Evolutionary conservation across 2,888 invertebrate genomes (phyloP).

Genomic region (Sepiola atlantica): DNA sequence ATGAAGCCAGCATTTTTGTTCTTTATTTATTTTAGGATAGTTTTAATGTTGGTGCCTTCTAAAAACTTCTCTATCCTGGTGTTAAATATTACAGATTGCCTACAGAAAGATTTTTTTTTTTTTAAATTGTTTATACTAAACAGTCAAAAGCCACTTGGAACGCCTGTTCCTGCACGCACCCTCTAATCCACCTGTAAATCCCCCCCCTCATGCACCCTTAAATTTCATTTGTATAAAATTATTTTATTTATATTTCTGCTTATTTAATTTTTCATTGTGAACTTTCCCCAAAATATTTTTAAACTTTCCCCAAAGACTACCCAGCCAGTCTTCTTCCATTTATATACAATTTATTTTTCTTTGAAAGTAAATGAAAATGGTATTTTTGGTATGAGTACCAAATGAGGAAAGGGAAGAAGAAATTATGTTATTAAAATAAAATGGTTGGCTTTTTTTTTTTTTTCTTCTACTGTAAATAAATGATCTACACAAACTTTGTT

Average conservation of each 20-base stretch:
- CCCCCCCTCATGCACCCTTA: not conserved
- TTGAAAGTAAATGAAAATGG: not conserved
- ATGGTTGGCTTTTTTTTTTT: not conserved
- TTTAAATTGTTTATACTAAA: not conserved
- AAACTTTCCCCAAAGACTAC: not conserved
- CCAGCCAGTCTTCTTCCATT: not conserved
- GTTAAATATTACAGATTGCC: not conserved
- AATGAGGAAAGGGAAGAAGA: not conserved
- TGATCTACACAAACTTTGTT: not conserved
- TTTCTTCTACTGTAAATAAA: conserved; percentile 1
- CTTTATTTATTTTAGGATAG: too few species aligned
- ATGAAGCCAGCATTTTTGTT: too few species aligned
- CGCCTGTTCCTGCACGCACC: not conserved
- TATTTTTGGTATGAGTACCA: not conserved
- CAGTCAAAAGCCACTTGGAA: not conserved
- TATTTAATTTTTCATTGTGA: conserved; percentile 32
- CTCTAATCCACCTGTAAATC: not conserved
- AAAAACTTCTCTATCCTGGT: not conserved
- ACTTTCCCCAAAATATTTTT: not conserved
- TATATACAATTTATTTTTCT: conserved; percentile 15
- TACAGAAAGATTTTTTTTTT: not conserved
- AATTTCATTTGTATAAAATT: not conserved
- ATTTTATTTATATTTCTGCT: not conserved
- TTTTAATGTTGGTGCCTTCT: not conserved
- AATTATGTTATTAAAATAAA: not conserved